Evolutionary conservation across 2,113 vertebrate genomes (phyloP).

Genomic region (Nyctibius bracteatus): DNA sequence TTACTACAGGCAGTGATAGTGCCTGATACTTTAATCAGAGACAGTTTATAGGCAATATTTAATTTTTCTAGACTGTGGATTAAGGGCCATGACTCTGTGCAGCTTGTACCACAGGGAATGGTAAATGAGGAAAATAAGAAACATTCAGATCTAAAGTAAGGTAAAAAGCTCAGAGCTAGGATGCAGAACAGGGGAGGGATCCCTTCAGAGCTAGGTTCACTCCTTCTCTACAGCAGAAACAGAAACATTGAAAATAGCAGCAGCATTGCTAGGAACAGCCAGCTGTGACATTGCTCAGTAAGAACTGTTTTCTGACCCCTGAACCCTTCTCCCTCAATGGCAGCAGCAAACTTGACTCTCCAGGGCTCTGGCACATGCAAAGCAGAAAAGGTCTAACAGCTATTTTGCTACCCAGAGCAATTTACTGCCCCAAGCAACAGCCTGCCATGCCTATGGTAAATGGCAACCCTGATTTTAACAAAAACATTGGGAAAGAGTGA

Average conservation of each 20-base stretch:
- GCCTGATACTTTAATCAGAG: neutral
- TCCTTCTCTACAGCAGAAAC: neutral
- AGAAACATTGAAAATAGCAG: neutral
- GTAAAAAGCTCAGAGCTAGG: neutral
- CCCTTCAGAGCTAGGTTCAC: neutral
- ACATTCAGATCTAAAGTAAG: neutral
- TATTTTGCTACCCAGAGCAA: neutral
- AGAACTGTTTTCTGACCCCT: neutral
- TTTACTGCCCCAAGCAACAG: rapidly evolving
- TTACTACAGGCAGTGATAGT: neutral
- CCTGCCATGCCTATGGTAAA: neutral
- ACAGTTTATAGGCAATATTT: neutral
- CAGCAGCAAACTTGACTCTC: neutral
- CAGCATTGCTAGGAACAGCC: neutral
- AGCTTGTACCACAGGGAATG: neutral
- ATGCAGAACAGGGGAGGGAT: neutral
- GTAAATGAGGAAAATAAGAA: neutral
- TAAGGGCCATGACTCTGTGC: neutral
- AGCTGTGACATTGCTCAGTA: neutral
- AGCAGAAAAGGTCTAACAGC: neutral
- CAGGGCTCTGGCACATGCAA: neutral
- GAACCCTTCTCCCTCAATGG: neutral
- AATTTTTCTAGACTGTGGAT: neutral
- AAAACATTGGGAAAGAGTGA: neutral
- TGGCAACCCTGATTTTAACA: neutral